phyloP scores from a whole-genome alignment of 2,797 vertebrate genomes.

The Halcyon chelicuti region DNA sequence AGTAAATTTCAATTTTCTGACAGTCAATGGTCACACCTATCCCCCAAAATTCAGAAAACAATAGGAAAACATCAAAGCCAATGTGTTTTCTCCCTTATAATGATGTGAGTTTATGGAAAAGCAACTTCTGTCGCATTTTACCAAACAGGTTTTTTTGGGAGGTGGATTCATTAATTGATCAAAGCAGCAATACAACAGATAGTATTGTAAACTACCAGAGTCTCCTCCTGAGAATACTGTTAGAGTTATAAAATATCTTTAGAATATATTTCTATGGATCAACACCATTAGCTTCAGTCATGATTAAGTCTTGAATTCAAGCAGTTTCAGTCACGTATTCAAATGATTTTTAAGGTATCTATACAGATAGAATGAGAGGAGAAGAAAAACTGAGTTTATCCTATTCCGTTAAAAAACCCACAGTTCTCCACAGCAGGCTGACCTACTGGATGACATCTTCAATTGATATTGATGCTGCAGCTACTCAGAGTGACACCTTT shows the following conservation, averaged over 20 bases:
- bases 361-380: neutral
- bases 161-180: neutral
- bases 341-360: neutral
- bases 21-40: neutral
- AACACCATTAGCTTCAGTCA: neutral
- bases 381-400: slow-evolving; percentile 6
- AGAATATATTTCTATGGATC: neutral
- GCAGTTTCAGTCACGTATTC: neutral
- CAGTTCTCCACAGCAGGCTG: slow-evolving; percentile 6
- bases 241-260: neutral
- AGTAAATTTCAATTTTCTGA: neutral
- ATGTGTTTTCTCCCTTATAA: neutral
- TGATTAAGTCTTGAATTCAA: neutral
- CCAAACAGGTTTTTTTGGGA: neutral
- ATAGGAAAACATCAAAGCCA: neutral
- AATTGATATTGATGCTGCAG: slow-evolving; percentile 71
- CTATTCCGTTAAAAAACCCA: neutral
- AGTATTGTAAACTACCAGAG: neutral
- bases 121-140: slow-evolving; percentile 3
- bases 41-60: neutral
- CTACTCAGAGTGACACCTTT: slow-evolving; percentile 79
- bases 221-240: neutral
- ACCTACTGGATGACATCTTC: slow-evolving; percentile 68
- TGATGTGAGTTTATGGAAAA: neutral
- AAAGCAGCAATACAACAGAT: neutral